These are phyloP conservation scores for Argopecten irradians DNA, from an alignment of 1,140 invertebrate species.

Conservation along the genomic window DNA sequence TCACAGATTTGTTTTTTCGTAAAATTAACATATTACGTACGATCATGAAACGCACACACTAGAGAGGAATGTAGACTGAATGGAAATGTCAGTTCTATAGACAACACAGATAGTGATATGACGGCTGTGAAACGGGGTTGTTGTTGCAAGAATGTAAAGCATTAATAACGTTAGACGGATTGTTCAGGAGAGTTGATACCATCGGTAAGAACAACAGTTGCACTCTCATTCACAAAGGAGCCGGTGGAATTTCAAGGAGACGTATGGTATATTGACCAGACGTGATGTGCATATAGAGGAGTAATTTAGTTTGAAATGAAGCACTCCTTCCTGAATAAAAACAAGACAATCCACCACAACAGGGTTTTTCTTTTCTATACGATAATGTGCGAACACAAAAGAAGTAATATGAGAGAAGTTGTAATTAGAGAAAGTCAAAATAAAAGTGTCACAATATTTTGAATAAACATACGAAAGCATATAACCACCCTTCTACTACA, in stretches of 20 bases:
- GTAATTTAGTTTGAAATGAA: background rate
- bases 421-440: background rate
- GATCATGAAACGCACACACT: background rate
- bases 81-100: background rate
- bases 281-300: background rate
- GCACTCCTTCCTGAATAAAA: background rate
- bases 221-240: background rate
- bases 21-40: background rate
- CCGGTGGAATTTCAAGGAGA: background rate
- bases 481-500: no score
- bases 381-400: background rate
- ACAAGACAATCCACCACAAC: background rate
- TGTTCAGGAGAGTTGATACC: background rate
- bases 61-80: background rate
- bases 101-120: background rate
- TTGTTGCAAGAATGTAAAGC: background rate
- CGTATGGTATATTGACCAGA: background rate
- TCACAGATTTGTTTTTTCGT: background rate
- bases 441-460: no score
- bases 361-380: background rate
- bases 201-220: conserved; percentile 15
- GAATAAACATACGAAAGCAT: no score
- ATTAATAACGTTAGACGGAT: conserved; percentile 9
- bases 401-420: background rate
- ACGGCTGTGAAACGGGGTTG: background rate